Percentiles rank a stretch among this genome's conserved stretches.
Conservation (phyloP, 2,888 invertebrate genomes). For the Neria commutata region DNA sequence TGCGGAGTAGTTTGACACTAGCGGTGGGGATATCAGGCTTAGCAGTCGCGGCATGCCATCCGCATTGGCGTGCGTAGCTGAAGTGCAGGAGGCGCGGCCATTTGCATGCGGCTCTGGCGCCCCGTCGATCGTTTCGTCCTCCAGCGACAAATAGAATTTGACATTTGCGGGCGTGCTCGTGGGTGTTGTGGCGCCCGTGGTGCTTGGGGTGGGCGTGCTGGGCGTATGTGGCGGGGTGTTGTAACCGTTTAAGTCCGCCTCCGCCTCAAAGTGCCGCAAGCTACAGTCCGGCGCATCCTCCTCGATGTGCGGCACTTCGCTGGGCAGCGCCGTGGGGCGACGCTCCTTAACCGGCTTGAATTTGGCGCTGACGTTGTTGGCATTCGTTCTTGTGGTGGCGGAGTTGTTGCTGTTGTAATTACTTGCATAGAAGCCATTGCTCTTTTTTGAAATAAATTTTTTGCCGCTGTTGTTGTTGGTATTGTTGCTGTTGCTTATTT, state of each 20-base stretch:
- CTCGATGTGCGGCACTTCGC: constrained; percentile 42
- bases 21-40: no score
- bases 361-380: constrained; percentile 45
- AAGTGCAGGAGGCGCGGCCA: constrained; percentile 18
- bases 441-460: constrained; percentile 37
- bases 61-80: constrained; percentile 43
- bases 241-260: background rate
- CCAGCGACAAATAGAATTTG: constrained; percentile 54
- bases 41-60: no score
- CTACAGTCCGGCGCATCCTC: constrained; percentile 9
- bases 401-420: constrained; percentile 24
- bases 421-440: constrained; percentile 25
- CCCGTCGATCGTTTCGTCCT: no score
- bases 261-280: background rate
- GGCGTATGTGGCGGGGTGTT: background rate
- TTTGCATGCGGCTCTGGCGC: no score
- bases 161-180: constrained; percentile 35
- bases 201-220: constrained; percentile 18
- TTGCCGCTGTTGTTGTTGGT: constrained; percentile 26
- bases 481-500: background rate
- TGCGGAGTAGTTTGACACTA: constrained; percentile 40
- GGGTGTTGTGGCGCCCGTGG: constrained; percentile 19
- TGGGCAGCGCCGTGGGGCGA: constrained; percentile 52
- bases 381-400: no score
- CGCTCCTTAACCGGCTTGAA: constrained; percentile 54